These are phyloP conservation scores for Malacoraja senta DNA, from an alignment of 2,797 vertebrate species.

Conservation along the genomic window DNA sequence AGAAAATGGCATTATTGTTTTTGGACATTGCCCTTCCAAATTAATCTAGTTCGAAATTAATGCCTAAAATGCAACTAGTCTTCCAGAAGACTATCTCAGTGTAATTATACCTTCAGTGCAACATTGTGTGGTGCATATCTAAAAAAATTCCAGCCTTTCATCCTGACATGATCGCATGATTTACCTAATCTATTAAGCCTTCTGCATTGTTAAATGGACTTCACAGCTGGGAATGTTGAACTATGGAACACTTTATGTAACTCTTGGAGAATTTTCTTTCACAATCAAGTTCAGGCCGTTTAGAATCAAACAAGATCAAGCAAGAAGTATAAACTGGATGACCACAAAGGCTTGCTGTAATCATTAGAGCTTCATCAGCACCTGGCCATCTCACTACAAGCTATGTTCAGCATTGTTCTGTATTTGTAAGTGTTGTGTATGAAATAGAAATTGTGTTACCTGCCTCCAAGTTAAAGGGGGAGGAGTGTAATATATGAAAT, in stretches of 20 bases:
- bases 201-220: neutral
- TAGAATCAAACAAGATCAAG: neutral
- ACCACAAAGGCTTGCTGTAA: neutral
- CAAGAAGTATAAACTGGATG: neutral
- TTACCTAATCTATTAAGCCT: neutral
- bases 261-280: neutral
- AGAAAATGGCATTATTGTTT: neutral
- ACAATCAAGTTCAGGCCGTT: neutral
- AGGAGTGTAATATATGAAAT: too few relatives aligned
- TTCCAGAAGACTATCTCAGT: neutral
- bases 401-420: neutral
- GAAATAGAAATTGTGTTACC: too few relatives aligned
- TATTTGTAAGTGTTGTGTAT: neutral
- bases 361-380: neutral
- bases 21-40: too few relatives aligned
- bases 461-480: too few relatives aligned
- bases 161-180: neutral
- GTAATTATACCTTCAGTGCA: neutral
- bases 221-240: constrained; percentile 10
- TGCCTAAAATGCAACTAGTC: neutral
- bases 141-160: neutral
- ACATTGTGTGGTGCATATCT: neutral
- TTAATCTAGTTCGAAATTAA: too few relatives aligned
- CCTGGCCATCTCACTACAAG: neutral
- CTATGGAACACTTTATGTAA: neutral